phyloP scores from a whole-genome alignment of 2,797 vertebrate genomes.

The Petrocephalus schoutedeni region DNA sequence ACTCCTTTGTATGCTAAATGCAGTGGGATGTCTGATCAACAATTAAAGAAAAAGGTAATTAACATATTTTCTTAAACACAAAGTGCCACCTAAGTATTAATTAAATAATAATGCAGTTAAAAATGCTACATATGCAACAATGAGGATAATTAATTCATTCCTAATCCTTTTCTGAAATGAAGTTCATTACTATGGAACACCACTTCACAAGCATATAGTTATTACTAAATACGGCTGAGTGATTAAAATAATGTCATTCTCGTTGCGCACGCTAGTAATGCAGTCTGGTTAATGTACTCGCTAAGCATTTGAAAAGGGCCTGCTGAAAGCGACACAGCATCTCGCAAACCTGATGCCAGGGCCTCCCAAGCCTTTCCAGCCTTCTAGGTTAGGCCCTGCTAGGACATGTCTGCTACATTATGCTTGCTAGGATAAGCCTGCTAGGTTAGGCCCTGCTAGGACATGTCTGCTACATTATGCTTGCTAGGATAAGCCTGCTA shows the following conservation, averaged over 20 bases:
- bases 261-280: background rate
- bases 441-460: background rate
- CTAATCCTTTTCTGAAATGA: background rate
- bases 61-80: background rate
- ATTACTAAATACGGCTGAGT: background rate
- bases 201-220: background rate
- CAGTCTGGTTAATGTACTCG: background rate
- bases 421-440: background rate
- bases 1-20: background rate
- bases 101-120: slow-evolving; percentile 11
- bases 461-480: background rate
- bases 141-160: background rate
- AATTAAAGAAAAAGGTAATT: background rate
- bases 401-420: background rate
- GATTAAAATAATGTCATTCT: slow-evolving; percentile 7
- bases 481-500: background rate
- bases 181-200: background rate
- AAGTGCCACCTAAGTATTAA: slow-evolving; percentile 5
- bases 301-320: background rate
- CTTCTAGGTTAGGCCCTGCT: background rate
- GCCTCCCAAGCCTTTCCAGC: background rate
- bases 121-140: slow-evolving; percentile 5
- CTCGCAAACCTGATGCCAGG: background rate
- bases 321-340: background rate
- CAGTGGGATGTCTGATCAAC: background rate